Evolutionary conservation across 2,888 invertebrate species (phyloP).

Genomic region (Diogma glabrata): DNA sequence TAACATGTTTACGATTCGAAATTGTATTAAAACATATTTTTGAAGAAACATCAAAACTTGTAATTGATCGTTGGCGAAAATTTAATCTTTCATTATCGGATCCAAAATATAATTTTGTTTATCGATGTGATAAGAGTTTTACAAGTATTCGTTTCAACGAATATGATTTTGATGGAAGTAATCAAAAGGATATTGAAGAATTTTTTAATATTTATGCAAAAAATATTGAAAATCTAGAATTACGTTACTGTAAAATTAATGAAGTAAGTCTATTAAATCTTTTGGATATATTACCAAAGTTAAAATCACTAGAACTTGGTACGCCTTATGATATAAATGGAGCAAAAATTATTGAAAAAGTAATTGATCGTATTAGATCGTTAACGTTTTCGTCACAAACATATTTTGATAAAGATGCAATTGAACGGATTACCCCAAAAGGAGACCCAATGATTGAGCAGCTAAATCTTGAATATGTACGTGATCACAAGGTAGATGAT

Average conservation of each 20-base stretch:
- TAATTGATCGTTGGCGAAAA: neutral
- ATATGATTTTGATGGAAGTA: neutral
- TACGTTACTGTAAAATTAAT: neutral
- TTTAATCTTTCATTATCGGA: neutral
- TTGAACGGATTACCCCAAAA: neutral
- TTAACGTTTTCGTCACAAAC: constrained; percentile 1
- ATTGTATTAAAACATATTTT: neutral
- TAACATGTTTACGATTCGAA: neutral
- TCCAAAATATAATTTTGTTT: neutral
- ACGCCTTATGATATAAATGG: neutral
- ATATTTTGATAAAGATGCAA: neutral
- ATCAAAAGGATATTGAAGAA: neutral
- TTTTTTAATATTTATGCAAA: neutral
- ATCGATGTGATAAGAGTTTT: neutral
- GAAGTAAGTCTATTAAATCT: neutral
- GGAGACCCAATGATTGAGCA: neutral
- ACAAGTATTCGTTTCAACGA: neutral
- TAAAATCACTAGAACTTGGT: neutral
- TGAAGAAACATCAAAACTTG: neutral
- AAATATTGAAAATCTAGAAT: neutral
- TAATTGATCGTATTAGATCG: neutral
- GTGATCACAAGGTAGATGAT: neutral
- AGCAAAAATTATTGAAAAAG: neutral
- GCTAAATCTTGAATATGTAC: neutral
- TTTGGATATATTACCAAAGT: neutral